Percentiles rank a stretch among this genome's conserved stretches.
Conservation (phyloP, 2,113 vertebrate species). For the Dicrurus megarhynchus region DNA sequence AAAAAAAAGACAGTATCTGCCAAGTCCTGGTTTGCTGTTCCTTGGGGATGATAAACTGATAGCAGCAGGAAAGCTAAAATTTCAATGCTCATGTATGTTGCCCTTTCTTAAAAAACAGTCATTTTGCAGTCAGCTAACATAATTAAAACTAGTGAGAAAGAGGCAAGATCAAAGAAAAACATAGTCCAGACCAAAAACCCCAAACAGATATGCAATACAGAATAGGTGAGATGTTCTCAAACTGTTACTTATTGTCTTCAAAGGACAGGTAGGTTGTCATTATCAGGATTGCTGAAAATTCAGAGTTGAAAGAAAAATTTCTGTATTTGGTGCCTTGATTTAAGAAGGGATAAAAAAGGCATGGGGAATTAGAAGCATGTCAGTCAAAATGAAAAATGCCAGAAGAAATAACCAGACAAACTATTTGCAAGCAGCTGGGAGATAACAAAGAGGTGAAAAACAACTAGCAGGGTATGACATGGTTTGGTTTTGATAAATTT, state of each 20-base stretch:
- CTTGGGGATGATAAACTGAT: neutral
- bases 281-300: neutral
- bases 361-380: rapidly evolving
- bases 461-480: neutral
- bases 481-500: neutral
- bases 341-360: neutral
- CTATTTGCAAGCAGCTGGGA: neutral
- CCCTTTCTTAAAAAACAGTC: neutral
- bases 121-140: neutral
- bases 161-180: neutral
- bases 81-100: neutral
- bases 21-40: neutral
- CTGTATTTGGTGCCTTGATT: neutral
- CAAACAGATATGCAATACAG: neutral
- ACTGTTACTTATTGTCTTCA: neutral
- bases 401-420: neutral
- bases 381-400: neutral
- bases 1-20: neutral
- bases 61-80: neutral
- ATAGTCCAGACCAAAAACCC: neutral
- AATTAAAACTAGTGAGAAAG: neutral
- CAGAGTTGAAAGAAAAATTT: neutral
- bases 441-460: neutral
- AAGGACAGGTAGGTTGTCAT: neutral
- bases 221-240: neutral